Evolutionary conservation across 1,140 invertebrate genomes (phyloP).

Genomic region (Drosophila seguyi): DNA sequence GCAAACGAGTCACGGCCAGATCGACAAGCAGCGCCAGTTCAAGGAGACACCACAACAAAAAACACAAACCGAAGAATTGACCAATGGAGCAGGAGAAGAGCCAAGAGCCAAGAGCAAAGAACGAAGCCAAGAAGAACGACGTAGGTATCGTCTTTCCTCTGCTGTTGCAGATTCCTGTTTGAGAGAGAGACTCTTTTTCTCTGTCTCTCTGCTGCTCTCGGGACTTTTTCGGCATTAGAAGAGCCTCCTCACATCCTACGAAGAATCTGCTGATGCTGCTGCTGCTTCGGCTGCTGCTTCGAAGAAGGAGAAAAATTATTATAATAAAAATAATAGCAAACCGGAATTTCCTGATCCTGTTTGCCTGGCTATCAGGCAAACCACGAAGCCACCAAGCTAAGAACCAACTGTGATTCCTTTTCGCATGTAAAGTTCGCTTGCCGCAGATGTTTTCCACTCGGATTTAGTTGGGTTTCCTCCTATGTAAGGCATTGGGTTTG

Average conservation of each 20-base stretch:
- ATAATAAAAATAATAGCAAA: slow-evolving; percentile 81
- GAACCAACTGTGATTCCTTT: slow-evolving; percentile 76
- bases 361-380: slow-evolving; percentile 47
- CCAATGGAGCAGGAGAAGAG: slow-evolving; percentile 22
- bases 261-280: slow-evolving; percentile 30
- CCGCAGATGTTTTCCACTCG: slow-evolving; percentile 56
- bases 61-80: slow-evolving; percentile 28
- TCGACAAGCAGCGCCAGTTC: slow-evolving; percentile 58
- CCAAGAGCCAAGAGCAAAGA: slow-evolving; percentile 1
- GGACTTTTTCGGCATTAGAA: slow-evolving; percentile 60
- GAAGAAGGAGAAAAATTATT: slow-evolving; percentile 63
- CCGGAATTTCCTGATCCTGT: slow-evolving; percentile 82
- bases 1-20: slow-evolving; percentile 79
- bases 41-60: slow-evolving; percentile 39
- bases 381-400: slow-evolving; percentile 21
- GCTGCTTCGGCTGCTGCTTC: slow-evolving; percentile 1
- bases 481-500: slow-evolving; percentile 80
- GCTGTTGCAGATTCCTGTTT: slow-evolving; percentile 59
- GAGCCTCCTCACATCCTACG: slow-evolving; percentile 37
- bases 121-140: slow-evolving; percentile 42
- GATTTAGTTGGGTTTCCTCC: slow-evolving; percentile 25
- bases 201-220: not conserved
- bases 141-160: slow-evolving; percentile 70
- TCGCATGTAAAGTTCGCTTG: slow-evolving; percentile 45
- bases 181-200: not conserved